Conservation (phyloP, 2,888 invertebrate genomes). For the Tenthredo distinguenda region DNA sequence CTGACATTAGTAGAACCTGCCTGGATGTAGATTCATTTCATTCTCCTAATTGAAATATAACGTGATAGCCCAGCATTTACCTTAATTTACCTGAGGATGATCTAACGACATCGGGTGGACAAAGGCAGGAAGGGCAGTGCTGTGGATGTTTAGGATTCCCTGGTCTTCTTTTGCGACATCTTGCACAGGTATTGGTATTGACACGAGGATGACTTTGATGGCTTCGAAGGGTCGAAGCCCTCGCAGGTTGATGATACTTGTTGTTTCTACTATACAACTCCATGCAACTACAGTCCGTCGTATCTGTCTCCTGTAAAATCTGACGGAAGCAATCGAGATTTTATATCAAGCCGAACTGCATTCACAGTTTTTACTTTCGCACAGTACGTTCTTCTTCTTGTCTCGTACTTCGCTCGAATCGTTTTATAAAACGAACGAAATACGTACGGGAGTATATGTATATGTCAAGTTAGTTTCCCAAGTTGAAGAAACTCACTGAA, state of each 20-base stretch:
- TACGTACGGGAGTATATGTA: not conserved
- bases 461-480: not conserved
- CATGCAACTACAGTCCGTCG: constrained; percentile 46
- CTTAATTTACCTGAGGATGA: constrained; percentile 53
- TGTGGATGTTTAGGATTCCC: constrained; percentile 55
- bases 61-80: constrained; percentile 51
- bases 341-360: not conserved
- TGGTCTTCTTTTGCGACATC: constrained; percentile 41
- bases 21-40: not conserved
- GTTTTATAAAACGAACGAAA: constrained; percentile 2
- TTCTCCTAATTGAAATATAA: not conserved
- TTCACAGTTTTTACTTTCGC: not conserved
- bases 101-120: constrained; percentile 55
- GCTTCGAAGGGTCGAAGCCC: not conserved
- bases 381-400: not conserved
- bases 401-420: not conserved
- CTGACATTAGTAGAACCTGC: not conserved
- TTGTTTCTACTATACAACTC: constrained; percentile 43
- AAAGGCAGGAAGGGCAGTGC: constrained; percentile 63
- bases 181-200: constrained; percentile 15
- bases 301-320: constrained; percentile 42
- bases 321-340: not conserved
- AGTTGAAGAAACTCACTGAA: not conserved
- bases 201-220: constrained; percentile 32
- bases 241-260: not conserved